A percentile compares a stretch with the other conserved stretches of the same genome.
Conservation (phyloP, 2,888 invertebrate genomes). For the Megastigmus dorsalis region DNA sequence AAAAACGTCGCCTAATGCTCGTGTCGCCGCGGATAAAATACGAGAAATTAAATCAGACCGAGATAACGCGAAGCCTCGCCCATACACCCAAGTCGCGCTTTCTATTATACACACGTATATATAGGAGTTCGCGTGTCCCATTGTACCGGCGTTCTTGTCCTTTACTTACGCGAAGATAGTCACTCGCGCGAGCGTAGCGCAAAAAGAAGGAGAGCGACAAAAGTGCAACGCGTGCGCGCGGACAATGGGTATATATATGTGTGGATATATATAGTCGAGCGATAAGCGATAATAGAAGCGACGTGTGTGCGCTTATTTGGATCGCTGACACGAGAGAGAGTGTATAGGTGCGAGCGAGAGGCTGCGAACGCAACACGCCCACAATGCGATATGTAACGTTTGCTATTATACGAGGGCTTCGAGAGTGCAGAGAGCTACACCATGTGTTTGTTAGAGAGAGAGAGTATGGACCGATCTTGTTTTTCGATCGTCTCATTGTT, state of each 20-base stretch:
- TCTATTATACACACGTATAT: background rate
- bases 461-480: too few species aligned
- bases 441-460: too few species aligned
- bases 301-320: constrained; percentile 15
- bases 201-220: background rate
- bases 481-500: too few species aligned
- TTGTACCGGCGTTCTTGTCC: background rate
- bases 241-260: too few species aligned
- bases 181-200: background rate
- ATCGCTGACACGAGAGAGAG: too few species aligned
- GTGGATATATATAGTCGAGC: constrained; percentile 3
- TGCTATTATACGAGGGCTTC: too few species aligned
- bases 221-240: too few species aligned
- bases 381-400: too few species aligned
- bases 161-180: background rate
- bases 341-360: constrained; percentile 26
- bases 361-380: too few species aligned
- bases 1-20: background rate
- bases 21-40: constrained; percentile 12
- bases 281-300: constrained; percentile 49
- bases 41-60: constrained; percentile 30
- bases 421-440: too few species aligned
- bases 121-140: background rate
- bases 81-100: constrained; percentile 15
- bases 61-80: constrained; percentile 29